Base-by-base conservation (phyloP, 2,797 vertebrate species). In the Pelochelys cantorii region DNA sequence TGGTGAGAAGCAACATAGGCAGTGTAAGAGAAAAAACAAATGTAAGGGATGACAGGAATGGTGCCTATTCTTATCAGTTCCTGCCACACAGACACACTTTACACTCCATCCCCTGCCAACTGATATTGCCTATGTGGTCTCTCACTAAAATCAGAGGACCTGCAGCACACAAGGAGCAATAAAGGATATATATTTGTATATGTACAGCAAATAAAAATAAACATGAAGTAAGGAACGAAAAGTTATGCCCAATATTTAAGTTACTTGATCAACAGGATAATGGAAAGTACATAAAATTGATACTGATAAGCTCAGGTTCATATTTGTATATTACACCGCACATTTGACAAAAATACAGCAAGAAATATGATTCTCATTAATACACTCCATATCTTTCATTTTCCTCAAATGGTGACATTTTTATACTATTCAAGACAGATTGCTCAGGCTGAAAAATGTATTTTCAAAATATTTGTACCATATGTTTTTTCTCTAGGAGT, bases 391-490 rank as follows among this genome's bases (percentile, higher is more conserved):
- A 54, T 15, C 65, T 78, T 86, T 83, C 7, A n/a, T 34, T 87
- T 52, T 86, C 79, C 82, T 56, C 88, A 86, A 11, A 25, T 8
- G 55, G 84, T 56, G 86, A 31, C 11, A 17, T 75, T 85, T 92
- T 89, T 79, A 81, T 18, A 23, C 37, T 86, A 62, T 18, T 53
- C 53, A 48, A 34, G 10, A 37, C 0, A 78, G 75, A 80, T 18
- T 11, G 85, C 65, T 87, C 27, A 71, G 18, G 55, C 27, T 52
- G 42, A 25, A 62, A 92, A 90, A 87, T 18, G 56, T 1, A 59
- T 77, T 83, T 88, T 77, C 78, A 53, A 53, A 88, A 85, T 88
- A 84, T 78, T 77, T 77, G 85, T 78, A 77, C 79, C 74, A 48
- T 75, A 14, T 25, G 62, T 34, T 14, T 54, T 68, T 31, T 27